Percentiles rank a stretch among this genome's conserved stretches.
phyloP scores from a whole-genome alignment of 2,797 vertebrate genomes.

The Liparis tanakae region DNA sequence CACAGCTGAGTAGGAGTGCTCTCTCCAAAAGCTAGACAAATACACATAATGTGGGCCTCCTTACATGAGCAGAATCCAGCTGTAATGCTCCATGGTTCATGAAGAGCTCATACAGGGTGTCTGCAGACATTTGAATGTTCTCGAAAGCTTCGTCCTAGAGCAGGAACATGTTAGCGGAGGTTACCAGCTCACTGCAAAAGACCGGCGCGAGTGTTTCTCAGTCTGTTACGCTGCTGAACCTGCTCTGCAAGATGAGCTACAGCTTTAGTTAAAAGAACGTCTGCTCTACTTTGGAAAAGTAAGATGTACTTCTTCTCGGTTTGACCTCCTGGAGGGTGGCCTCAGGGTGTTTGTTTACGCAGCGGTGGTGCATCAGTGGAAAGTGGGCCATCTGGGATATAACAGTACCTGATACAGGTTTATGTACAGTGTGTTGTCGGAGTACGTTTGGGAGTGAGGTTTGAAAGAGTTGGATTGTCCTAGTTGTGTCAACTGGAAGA shows the following conservation, averaged over 20 bases:
- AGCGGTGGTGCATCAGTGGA: slow-evolving; percentile 62
- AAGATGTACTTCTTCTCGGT: slow-evolving; percentile 54
- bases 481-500: slow-evolving; percentile 4
- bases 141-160: slow-evolving; percentile 48
- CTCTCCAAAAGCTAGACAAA: slow-evolving; percentile 64
- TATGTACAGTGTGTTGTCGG: slow-evolving; percentile 48
- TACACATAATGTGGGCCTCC: slow-evolving; percentile 59
- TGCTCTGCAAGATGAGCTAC: slow-evolving; percentile 40
- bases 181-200: slow-evolving; percentile 28
- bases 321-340: slow-evolving; percentile 77
- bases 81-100: slow-evolving; percentile 65
- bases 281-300: slow-evolving; percentile 48
- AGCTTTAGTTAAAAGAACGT: slow-evolving; percentile 48
- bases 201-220: slow-evolving; percentile 23
- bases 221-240: slow-evolving; percentile 20
- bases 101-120: slow-evolving; percentile 51
- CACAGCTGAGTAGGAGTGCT: slow-evolving; percentile 68
- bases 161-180: slow-evolving; percentile 34
- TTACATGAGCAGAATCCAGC: slow-evolving; percentile 61
- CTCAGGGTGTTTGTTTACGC: slow-evolving; percentile 77
- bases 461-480: slow-evolving; percentile 13
- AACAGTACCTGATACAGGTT: slow-evolving; percentile 48
- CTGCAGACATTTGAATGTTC: slow-evolving; percentile 61
- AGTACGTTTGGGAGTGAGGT: slow-evolving; percentile 27
- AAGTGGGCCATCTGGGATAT: slow-evolving; percentile 68